Conservation (phyloP, 2,888 invertebrate genomes). For the Lottia scabra region DNA sequence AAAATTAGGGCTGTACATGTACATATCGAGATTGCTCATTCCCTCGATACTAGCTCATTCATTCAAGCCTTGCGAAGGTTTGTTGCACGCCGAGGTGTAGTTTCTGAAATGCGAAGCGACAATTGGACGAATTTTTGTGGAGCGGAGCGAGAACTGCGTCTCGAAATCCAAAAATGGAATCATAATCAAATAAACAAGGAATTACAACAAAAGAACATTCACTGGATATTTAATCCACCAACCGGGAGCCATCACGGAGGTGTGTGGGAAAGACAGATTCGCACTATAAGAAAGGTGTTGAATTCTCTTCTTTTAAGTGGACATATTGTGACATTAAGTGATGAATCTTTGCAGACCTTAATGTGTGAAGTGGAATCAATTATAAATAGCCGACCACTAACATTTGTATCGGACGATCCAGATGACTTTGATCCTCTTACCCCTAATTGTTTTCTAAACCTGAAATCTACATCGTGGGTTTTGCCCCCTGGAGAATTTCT, state of each 20-base stretch:
- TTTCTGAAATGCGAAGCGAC: too few species aligned
- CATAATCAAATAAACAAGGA: too few species aligned
- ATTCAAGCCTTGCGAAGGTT: too few species aligned
- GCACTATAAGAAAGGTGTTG: neutral
- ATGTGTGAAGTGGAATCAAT: slow-evolving; percentile 5
- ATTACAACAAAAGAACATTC: neutral
- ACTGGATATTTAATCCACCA: slow-evolving; percentile 19
- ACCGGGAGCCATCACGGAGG: slow-evolving; percentile 17
- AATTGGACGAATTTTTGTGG: too few species aligned
- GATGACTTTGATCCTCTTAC: slow-evolving; percentile 10
- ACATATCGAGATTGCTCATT: too few species aligned
- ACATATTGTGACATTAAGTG: neutral
- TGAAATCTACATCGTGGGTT: too few species aligned
- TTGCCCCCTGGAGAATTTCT: too few species aligned
- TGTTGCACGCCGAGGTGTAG: too few species aligned
- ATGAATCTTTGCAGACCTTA: neutral
- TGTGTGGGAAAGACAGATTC: slow-evolving; percentile 14
- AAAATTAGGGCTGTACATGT: too few species aligned
- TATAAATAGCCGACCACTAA: neutral
- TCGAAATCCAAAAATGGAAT: too few species aligned
- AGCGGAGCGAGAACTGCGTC: too few species aligned
- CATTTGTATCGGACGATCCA: neutral
- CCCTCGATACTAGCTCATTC: neutral
- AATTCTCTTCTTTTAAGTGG: neutral
- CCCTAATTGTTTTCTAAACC: slow-evolving; percentile 4